Conservation (phyloP, 2,888 invertebrate species). For the Acanthosepion esculentum region DNA sequence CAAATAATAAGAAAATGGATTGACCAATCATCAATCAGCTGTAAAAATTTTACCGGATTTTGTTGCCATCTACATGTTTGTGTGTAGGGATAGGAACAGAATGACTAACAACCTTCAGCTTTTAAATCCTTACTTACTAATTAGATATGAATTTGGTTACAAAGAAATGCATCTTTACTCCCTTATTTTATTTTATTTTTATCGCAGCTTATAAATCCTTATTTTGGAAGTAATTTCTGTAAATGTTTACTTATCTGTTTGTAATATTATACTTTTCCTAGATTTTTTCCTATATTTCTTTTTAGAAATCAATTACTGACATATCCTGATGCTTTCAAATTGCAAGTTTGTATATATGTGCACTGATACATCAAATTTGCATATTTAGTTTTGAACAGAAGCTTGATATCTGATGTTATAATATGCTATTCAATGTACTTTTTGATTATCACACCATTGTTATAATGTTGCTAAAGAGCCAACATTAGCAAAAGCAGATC, state of each 20-base stretch:
- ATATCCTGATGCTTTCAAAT: too few relatives aligned
- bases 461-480: neutral
- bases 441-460: neutral
- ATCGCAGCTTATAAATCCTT: too few relatives aligned
- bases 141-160: too few relatives aligned
- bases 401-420: neutral
- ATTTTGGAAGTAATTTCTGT: too few relatives aligned
- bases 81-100: neutral
- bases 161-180: too few relatives aligned
- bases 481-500: neutral
- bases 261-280: too few relatives aligned
- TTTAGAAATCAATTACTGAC: too few relatives aligned
- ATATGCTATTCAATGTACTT: neutral
- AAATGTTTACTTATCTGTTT: too few relatives aligned
- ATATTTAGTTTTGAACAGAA: neutral
- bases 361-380: neutral
- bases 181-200: too few relatives aligned
- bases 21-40: neutral
- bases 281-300: too few relatives aligned
- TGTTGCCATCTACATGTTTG: neutral
- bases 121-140: neutral
- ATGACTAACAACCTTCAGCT: neutral
- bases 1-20: neutral
- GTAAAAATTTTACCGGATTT: neutral
- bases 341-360: too few relatives aligned